Evolutionary conservation across 1,140 invertebrate species (phyloP), one percentile per base, ranked within the genome.

Genomic region (Drosophila erecta): DNA sequence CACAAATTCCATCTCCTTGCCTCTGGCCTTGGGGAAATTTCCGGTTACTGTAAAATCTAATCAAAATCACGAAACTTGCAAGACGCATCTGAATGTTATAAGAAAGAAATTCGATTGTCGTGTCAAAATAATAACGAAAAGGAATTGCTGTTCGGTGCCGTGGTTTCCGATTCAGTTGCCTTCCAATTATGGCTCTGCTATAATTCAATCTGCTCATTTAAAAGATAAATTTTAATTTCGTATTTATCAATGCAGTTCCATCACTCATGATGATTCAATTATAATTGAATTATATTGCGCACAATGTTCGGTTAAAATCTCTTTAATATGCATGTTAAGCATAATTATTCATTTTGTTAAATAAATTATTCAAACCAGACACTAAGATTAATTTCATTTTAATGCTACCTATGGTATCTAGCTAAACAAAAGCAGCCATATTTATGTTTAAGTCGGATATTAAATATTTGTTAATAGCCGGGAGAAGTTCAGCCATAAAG

Each of bases 11-110:
- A 35, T 40, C 46, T 66, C 8, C 37, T 46, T 38, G 11, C 37
- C 59, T 20, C 8, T 11, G 64, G 41, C 51, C 64, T 33, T 57
- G 20, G 33, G 66, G 66, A 55, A 70, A 70, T 57, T 47, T 62
- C 43, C 10, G 22, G 27, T 11, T 24, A 35, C 20, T 22, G 24
- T 11, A 49, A 47, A 70, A 70, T 70, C 41, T 57, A 70, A 70
- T 70, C 66, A 70, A 57, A 49, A 2, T 24, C 35, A 56, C 47
- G 24, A 6, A 40, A 41, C 56, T 70, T 24, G 44, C 35, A 46
- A 70, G 50, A 15, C 40, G 24, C 53, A 58, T 38, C 59, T 61
- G 51, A 11, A 38, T 20, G 17, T n/a, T 38, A 7, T 8, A 2
- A 17, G 41, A 17, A 17, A 43, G 20, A 37, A 33, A 37, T 12